Evolutionary conservation across 92 coral and sea anemone genomes (phyloP).

Genomic region (Phenganax subtilis): DNA sequence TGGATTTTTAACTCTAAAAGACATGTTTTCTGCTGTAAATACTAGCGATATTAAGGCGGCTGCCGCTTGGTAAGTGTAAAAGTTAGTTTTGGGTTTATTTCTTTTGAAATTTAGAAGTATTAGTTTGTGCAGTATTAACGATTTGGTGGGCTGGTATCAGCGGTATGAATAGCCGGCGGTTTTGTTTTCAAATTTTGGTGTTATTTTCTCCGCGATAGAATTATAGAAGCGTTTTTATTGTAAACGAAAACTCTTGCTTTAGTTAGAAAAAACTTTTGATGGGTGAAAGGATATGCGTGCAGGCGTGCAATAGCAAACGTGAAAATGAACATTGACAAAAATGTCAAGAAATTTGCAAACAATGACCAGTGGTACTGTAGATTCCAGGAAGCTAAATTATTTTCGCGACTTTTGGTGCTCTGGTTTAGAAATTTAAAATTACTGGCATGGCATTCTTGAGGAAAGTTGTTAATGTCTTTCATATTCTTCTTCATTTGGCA

Average conservation of each 20-base stretch:
- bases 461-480: no score
- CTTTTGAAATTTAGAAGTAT: background rate
- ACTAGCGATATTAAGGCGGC: constrained; percentile 81
- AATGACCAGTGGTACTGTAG: background rate
- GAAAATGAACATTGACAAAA: background rate
- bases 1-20: constrained; percentile 20
- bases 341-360: background rate
- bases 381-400: no score
- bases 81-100: background rate
- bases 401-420: no score
- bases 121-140: background rate
- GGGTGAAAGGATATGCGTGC: background rate
- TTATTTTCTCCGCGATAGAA: background rate
- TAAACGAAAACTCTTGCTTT: background rate
- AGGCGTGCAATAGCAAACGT: background rate
- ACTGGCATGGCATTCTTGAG: no score
- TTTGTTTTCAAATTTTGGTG: background rate
- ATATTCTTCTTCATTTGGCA: no score
- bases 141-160: background rate
- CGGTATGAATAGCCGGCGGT: background rate
- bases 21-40: constrained; percentile 76
- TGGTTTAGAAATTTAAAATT: no score
- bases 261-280: background rate
- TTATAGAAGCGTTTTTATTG: background rate
- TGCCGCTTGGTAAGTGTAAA: constrained; percentile 76